A percentile compares a stretch with the other conserved stretches of the same genome.
phyloP scores from a whole-genome alignment of 2,113 vertebrate species.

The Macquaria ambigua region DNA sequence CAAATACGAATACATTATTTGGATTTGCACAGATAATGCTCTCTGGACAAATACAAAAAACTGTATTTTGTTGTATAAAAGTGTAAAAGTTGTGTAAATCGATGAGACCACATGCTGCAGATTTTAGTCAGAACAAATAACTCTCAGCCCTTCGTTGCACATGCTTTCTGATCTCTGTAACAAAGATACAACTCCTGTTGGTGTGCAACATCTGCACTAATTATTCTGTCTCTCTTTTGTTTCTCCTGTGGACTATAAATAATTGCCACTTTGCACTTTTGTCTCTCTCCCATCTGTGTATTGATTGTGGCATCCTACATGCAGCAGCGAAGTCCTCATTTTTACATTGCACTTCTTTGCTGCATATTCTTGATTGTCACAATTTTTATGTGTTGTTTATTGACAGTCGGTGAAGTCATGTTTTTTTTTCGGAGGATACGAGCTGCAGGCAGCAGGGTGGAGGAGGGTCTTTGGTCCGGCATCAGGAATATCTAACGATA shows the following conservation, averaged over 20 bases:
- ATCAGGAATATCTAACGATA: neutral
- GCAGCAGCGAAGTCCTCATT: neutral
- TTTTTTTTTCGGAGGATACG: neutral
- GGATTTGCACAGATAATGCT: neutral
- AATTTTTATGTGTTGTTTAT: too few species aligned
- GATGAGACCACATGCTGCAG: constrained; percentile 13
- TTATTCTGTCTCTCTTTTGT: too few species aligned
- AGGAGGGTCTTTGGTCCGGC: neutral
- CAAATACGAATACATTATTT: neutral
- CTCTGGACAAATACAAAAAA: neutral
- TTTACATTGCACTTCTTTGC: neutral
- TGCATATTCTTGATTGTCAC: too few species aligned
- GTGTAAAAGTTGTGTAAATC: constrained; percentile 14
- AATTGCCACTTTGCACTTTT: too few species aligned
- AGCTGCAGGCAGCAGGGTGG: neutral
- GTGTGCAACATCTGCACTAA: too few species aligned
- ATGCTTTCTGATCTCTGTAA: too few species aligned
- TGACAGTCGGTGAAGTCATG: too few species aligned
- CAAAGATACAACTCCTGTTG: too few species aligned
- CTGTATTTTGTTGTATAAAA: too few species aligned
- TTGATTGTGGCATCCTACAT: neutral
- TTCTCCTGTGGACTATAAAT: too few species aligned
- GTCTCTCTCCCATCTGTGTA: neutral
- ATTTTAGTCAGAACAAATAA: neutral
- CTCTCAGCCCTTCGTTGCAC: neutral